A percentile compares a stretch with the other conserved stretches of the same genome.
Evolutionary conservation across 2,888 invertebrate genomes (phyloP).

Genomic region (Apamea sordens): DNA sequence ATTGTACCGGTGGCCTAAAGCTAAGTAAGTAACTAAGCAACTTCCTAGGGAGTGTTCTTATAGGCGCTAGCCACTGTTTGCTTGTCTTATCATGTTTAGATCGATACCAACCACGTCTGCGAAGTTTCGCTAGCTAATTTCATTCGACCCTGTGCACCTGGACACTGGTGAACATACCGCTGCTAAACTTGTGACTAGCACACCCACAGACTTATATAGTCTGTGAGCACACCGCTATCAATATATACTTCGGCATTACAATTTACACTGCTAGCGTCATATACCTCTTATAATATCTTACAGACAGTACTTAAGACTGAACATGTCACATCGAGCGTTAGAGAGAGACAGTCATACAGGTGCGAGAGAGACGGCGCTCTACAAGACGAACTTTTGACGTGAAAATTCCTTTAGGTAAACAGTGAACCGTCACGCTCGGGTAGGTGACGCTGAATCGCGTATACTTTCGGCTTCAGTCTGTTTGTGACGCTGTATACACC

Average conservation of each 20-base stretch:
- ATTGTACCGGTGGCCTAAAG: too few species aligned
- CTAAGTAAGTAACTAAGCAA: too few species aligned
- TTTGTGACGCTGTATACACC: too few species aligned
- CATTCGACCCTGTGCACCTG: not conserved
- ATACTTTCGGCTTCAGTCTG: not conserved
- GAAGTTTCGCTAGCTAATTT: too few species aligned
- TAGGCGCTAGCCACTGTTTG: too few species aligned
- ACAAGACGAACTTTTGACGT: not conserved
- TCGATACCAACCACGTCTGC: too few species aligned
- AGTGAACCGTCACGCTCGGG: not conserved
- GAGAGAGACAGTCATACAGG: not conserved
- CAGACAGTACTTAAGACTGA: not conserved
- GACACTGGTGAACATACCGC: conserved; percentile 22
- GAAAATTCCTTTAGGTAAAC: not conserved
- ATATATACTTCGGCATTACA: conserved; percentile 22
- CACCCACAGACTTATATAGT: too few species aligned
- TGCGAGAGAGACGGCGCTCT: not conserved
- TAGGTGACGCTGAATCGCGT: not conserved
- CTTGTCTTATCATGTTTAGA: too few species aligned
- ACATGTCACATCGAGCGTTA: not conserved
- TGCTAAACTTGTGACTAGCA: conserved; percentile 43
- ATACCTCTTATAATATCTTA: not conserved
- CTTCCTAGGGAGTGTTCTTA: too few species aligned
- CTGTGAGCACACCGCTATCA: conserved; percentile 43
- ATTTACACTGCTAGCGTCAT: not conserved